Conservation (phyloP, 53 echinoderm and acorn worm species). For the Paelopatides confundens region DNA sequence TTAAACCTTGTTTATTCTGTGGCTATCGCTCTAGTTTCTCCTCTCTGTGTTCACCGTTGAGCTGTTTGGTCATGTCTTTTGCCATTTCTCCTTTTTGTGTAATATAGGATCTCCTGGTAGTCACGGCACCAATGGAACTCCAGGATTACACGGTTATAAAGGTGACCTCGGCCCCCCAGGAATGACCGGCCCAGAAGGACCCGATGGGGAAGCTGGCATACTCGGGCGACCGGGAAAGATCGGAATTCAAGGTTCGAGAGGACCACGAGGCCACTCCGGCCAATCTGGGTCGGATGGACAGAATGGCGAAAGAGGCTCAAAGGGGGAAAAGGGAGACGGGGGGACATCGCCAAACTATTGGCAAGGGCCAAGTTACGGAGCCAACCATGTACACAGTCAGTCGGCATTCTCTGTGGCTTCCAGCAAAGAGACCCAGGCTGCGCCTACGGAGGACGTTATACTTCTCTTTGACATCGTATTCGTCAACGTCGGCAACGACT, state of each 20-base stretch:
- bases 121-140: conserved; percentile 85
- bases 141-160: conserved; percentile 58
- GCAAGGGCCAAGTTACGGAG: conserved; percentile 39
- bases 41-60: too few relatives aligned
- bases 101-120: conserved; percentile 63
- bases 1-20: too few relatives aligned
- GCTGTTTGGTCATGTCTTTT: too few relatives aligned
- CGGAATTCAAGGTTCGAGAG: conserved; percentile 45
- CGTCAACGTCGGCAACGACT: conserved; percentile 77
- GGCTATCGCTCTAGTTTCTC: too few relatives aligned
- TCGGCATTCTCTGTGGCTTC: conserved; percentile 90
- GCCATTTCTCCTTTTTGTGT: not conserved
- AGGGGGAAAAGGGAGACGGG: conserved; percentile 52
- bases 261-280: conserved; percentile 40
- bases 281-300: not conserved
- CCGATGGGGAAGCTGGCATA: conserved; percentile 71
- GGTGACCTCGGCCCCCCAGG: conserved; percentile 74
- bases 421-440: conserved; percentile 83
- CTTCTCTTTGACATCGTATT: conserved; percentile 83
- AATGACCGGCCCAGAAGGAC: conserved; percentile 49
- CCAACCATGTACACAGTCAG: conserved; percentile 49
- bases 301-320: conserved; percentile 9
- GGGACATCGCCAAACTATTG: conserved; percentile 24
- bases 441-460: conserved; percentile 73
- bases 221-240: conserved; percentile 59